These are phyloP conservation scores for Solea senegalensis DNA, from an alignment of 2,113 vertebrate genomes.

Conservation along the genomic window DNA sequence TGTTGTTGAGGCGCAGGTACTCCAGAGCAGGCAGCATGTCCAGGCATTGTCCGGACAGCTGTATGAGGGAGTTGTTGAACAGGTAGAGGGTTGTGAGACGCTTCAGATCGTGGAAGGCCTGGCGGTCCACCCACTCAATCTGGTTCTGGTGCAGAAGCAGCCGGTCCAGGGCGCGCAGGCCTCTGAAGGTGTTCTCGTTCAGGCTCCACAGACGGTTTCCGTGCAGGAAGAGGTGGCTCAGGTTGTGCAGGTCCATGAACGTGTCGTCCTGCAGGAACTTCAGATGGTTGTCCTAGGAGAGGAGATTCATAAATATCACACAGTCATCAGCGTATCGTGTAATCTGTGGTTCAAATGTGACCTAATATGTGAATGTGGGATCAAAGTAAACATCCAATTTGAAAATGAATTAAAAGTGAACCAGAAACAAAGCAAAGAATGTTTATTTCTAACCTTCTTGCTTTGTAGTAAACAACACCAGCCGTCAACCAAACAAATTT, in stretches of 20 bases:
- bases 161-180: constrained; percentile 92
- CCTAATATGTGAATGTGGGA: neutral
- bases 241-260: constrained; percentile 96
- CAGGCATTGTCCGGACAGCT: constrained; percentile 92
- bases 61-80: constrained; percentile 95
- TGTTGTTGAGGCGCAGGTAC: constrained; percentile 96
- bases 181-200: constrained; percentile 93
- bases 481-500: too few relatives aligned
- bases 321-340: neutral
- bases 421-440: too few relatives aligned
- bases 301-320: neutral
- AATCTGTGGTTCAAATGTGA: neutral
- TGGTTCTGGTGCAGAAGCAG: constrained; percentile 96
- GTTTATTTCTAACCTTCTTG: too few relatives aligned
- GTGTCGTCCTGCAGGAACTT: constrained; percentile 96
- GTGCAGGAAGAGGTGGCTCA: constrained; percentile 98
- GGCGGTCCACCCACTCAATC: constrained; percentile 92
- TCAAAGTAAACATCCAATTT: neutral
- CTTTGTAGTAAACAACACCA: too few relatives aligned
- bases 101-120: constrained; percentile 94
- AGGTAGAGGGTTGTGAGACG: constrained; percentile 95
- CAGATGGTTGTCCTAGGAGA: constrained; percentile 91
- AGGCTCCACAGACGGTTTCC: constrained; percentile 96
- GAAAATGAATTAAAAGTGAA: neutral
- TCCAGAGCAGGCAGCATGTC: constrained; percentile 89